Evolutionary conservation across 2,888 invertebrate species (phyloP).

Genomic region (Netelia virgata): DNA sequence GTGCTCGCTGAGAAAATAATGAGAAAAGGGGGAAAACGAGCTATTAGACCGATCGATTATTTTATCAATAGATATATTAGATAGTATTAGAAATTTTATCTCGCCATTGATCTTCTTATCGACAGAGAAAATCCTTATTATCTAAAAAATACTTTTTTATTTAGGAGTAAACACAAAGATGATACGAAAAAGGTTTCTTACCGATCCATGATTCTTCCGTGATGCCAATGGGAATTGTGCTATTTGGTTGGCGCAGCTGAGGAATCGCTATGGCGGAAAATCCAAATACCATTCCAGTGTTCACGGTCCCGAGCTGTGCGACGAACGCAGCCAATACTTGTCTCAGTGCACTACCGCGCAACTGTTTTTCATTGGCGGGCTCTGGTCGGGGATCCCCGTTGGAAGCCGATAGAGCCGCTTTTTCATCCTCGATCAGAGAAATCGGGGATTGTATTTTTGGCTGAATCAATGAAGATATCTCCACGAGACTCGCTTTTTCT

Average conservation of each 20-base stretch:
- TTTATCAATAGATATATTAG: background rate
- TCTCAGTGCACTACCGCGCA: conserved; percentile 78
- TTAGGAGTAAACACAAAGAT: background rate
- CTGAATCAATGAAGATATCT: conserved; percentile 46
- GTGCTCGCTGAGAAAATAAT: conserved; percentile 86
- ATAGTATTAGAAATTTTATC: too few relatives aligned
- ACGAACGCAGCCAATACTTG: conserved; percentile 89
- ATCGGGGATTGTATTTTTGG: conserved; percentile 56
- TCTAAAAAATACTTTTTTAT: background rate
- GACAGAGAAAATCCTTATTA: background rate
- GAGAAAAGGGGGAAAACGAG: background rate
- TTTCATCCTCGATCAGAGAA: conserved; percentile 62
- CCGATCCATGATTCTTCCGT: conserved; percentile 89
- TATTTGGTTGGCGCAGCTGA: conserved; percentile 86
- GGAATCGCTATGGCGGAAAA: conserved; percentile 89
- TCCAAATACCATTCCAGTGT: conserved; percentile 90
- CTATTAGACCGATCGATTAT: background rate
- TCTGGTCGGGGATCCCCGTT: conserved; percentile 71
- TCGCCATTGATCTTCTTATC: too few relatives aligned
- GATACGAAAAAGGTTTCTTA: conserved; percentile 80
- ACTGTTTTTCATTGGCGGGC: conserved; percentile 68
- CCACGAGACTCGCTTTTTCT: conserved; percentile 71
- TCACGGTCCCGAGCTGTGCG: conserved; percentile 89
- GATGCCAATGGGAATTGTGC: conserved; percentile 86
- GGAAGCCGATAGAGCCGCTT: conserved; percentile 69